Base-by-base conservation (phyloP, 2,888 invertebrate genomes). In the Zelleria hepariella region DNA sequence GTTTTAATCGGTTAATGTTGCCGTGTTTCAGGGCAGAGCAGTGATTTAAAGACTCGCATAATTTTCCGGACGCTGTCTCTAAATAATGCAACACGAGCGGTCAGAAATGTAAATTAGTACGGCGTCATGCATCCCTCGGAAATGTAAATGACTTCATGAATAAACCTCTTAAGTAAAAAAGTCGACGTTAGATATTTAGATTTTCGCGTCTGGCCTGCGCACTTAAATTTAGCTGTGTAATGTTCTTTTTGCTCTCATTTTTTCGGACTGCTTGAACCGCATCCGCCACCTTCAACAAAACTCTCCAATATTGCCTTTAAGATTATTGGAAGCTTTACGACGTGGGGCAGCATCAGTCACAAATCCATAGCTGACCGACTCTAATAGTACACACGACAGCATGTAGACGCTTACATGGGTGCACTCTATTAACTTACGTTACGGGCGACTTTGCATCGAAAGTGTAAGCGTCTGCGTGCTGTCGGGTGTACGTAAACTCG, bases 141-240 rank as follows among this genome's bases (percentile, higher is more conserved):
- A 82, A 85, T 86, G 83, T 75, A 82, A 85, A 86, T 85, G 77
- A 78, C 78, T 78, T 83, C 84, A 84, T 86, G 84, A 82, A 85
- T 81, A 85, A 78, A 77, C 78, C 83, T 82, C 67, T 51, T 27
- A 26, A 20, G 58, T 51, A 51, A 58, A 57, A 48, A 21, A 51
- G 21, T 27, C 20, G 48, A 26, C 57, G 23, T 57, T 57, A 48
- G 26, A 15, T 25, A 56, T 47, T 57, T 57, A 47, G 48, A 24
- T 47, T 48, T 24, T 15, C 25, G 53, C 25, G 53, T 42, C 32
- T 42, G 32, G 32, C 32, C 32, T 4, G 32, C 10, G 32, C 32
- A 42, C 32, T 42, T 42, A 15, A 42, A 42, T 42, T 42, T 15
- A 42, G 15, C 32, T 10, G 32, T 4, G 32, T 2, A 10, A 4